These are phyloP conservation scores for Lepisosteus osseus DNA, from an alignment of 2,113 vertebrate genomes.

Conservation along the genomic window DNA sequence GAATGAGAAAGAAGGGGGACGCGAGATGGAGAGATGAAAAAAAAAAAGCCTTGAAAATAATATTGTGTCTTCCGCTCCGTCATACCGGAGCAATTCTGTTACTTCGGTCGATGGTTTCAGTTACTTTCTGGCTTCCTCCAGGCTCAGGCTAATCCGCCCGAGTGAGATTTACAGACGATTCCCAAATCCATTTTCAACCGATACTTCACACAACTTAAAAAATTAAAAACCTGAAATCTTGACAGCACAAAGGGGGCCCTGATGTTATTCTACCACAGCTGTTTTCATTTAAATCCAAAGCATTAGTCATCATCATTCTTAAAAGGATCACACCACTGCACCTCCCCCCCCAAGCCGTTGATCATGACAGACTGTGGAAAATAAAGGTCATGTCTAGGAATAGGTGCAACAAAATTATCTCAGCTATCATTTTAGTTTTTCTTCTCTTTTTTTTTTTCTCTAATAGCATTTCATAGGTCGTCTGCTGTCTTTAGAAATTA, in stretches of 20 bases:
- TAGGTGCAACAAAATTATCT: conserved; percentile 44
- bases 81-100: conserved; percentile 61
- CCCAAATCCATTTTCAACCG: conserved; percentile 72
- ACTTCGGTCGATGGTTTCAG: conserved; percentile 56
- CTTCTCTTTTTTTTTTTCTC: conserved; percentile 6
- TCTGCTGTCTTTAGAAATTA: neutral
- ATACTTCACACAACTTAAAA: conserved; percentile 56
- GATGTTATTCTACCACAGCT: conserved; percentile 76
- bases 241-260: conserved; percentile 70
- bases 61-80: conserved; percentile 47
- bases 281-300: conserved; percentile 80
- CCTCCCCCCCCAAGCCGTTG: conserved; percentile 41
- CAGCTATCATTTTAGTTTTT: conserved; percentile 18
- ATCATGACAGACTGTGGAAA: conserved; percentile 68
- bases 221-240: conserved; percentile 64
- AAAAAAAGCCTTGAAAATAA: conserved; percentile 40
- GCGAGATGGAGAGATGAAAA: too few relatives aligned
- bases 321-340: conserved; percentile 38
- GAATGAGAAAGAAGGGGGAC: conserved; percentile 4
- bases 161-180: conserved; percentile 65
- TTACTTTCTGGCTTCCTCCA: conserved; percentile 46
- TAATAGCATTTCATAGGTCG: conserved; percentile 1
- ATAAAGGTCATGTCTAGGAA: conserved; percentile 67
- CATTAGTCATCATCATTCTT: conserved; percentile 61
- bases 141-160: conserved; percentile 65